These are phyloP conservation scores for Ganaspis sp. DNA, from an alignment of 1,140 invertebrate genomes.

Conservation along the genomic window DNA sequence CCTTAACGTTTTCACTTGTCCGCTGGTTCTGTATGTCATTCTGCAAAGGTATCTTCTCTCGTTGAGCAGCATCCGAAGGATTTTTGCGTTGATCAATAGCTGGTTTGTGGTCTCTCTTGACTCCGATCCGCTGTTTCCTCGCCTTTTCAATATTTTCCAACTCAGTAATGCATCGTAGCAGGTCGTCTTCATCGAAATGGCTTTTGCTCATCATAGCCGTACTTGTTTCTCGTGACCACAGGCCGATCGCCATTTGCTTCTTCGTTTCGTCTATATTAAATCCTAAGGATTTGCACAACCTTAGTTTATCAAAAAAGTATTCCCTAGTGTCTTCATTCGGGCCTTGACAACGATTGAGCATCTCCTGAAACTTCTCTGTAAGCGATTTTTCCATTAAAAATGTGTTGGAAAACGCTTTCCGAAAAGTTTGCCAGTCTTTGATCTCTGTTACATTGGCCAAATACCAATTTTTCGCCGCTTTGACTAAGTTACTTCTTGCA, in stretches of 20 bases:
- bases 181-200: not conserved
- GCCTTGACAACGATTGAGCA: constrained; percentile 28
- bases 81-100: constrained; percentile 27
- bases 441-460: not conserved
- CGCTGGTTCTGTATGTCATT: not conserved
- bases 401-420: not conserved
- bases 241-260: constrained; percentile 44
- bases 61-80: not conserved
- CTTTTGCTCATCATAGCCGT: not conserved
- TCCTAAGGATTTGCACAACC: constrained; percentile 42
- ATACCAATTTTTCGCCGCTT: constrained; percentile 38
- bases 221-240: constrained; percentile 41
- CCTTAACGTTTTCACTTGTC: not conserved
- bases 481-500: constrained; percentile 32
- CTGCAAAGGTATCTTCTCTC: not conserved
- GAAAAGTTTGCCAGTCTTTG: not conserved
- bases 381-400: constrained; percentile 29
- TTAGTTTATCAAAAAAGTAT: constrained; percentile 49
- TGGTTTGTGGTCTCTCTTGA: not conserved
- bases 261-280: constrained; percentile 44
- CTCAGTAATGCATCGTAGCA: not conserved
- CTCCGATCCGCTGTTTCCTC: not conserved
- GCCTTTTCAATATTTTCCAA: not conserved
- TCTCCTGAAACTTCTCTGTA: constrained; percentile 24
- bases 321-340: constrained; percentile 30